Conservation (phyloP, 2,797 vertebrate genomes). For the Acanthurus leucopareius region DNA sequence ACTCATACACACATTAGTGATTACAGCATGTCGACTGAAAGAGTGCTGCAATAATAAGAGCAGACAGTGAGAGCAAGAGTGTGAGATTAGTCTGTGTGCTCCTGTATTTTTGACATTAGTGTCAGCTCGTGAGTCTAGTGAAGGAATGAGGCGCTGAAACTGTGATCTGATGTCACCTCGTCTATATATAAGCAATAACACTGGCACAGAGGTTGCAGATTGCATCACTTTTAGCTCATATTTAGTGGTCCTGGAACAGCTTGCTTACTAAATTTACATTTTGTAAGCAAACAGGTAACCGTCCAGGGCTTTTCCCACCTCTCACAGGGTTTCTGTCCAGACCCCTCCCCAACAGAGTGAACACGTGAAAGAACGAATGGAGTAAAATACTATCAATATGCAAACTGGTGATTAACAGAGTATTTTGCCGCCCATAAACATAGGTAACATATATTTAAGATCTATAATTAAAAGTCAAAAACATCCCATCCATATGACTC, state of each 20-base stretch:
- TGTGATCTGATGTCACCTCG: background rate
- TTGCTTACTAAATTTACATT: background rate
- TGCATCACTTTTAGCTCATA: background rate
- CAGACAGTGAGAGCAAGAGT: background rate
- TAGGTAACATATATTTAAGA: background rate
- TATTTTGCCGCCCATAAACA: background rate
- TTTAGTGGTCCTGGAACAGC: background rate
- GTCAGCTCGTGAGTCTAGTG: background rate
- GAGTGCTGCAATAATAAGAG: background rate
- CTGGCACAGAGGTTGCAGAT: background rate
- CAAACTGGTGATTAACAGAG: background rate
- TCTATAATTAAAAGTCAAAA: slow-evolving; percentile 13
- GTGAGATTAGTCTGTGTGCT: too few species aligned
- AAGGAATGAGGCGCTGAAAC: background rate
- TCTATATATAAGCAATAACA: background rate
- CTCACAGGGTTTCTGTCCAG: background rate
- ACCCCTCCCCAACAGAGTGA: background rate
- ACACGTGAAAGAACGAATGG: background rate
- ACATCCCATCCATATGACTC: slow-evolving; percentile 7
- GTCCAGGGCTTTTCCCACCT: background rate
- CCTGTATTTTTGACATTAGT: background rate
- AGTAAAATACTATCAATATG: background rate
- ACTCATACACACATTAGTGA: background rate
- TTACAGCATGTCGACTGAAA: background rate
- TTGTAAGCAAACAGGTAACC: background rate